A percentile compares a stretch with the other conserved stretches of the same genome.
Conservation (phyloP, 2,888 invertebrate species). For the Drosophila paramelanica region DNA sequence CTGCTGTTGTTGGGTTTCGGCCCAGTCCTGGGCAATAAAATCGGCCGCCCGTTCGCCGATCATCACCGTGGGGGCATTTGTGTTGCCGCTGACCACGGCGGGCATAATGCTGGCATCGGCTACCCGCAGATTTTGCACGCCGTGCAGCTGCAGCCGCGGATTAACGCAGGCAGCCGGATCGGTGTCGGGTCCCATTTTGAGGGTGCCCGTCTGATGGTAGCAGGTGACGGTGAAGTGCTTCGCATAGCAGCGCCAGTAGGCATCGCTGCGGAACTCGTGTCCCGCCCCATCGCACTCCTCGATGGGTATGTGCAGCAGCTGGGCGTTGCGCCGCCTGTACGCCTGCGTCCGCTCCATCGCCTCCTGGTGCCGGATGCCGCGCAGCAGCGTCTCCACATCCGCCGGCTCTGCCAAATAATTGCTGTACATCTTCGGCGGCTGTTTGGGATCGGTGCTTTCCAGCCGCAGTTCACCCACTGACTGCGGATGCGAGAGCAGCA, state of each 20-base stretch:
- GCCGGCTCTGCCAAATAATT: constrained; percentile 88
- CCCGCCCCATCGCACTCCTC: constrained; percentile 68
- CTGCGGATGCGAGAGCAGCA: constrained; percentile 85
- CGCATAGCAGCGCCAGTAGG: constrained; percentile 89
- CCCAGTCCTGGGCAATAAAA: constrained; percentile 79
- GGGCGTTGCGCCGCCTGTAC: constrained; percentile 82
- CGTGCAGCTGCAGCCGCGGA: constrained; percentile 88
- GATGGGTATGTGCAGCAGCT: constrained; percentile 67
- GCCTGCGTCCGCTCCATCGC: constrained; percentile 84
- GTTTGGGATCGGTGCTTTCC: constrained; percentile 86
- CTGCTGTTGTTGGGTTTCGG: neutral
- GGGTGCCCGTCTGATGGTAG: constrained; percentile 89
- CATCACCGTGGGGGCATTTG: constrained; percentile 94
- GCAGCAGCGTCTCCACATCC: constrained; percentile 86
- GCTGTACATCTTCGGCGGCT: constrained; percentile 87
- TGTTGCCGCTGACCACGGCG: constrained; percentile 90
- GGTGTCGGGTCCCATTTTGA: constrained; percentile 89
- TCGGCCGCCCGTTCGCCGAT: constrained; percentile 93
- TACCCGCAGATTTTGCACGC: constrained; percentile 88
- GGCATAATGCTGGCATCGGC: constrained; percentile 93
- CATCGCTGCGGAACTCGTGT: constrained; percentile 59
- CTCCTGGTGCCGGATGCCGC: constrained; percentile 85
- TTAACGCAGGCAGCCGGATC: constrained; percentile 89
- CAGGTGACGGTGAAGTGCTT: constrained; percentile 89
- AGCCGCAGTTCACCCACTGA: constrained; percentile 87